Evolutionary conservation across 2,797 vertebrate genomes (phyloP).

Genomic region (Syngnathus rostellatus): DNA sequence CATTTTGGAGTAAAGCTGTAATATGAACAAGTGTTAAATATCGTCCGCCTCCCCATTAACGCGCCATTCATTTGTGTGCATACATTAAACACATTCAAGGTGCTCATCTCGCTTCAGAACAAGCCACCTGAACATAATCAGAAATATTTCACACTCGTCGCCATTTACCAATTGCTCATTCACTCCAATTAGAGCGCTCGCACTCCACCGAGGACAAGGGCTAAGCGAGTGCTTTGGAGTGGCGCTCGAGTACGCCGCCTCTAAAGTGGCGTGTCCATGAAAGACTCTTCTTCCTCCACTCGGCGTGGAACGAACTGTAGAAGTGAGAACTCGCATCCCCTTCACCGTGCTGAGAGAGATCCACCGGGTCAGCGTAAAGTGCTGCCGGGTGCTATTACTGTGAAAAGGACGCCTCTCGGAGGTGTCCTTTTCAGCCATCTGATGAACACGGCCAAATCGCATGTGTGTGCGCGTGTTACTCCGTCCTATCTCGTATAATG

Average conservation of each 20-base stretch:
- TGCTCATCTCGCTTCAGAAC: constrained; percentile 28
- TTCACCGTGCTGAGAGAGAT: constrained; percentile 56
- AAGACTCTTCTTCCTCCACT: constrained; percentile 60
- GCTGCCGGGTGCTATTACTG: constrained; percentile 64
- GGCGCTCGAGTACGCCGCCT: constrained; percentile 39
- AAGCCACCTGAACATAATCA: constrained; percentile 49
- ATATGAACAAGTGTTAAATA: background rate
- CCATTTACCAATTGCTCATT: constrained; percentile 51
- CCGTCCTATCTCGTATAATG: constrained; percentile 46
- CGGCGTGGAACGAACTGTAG: constrained; percentile 37
- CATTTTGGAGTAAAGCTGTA: background rate
- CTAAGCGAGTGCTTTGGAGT: constrained; percentile 56
- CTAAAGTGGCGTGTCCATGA: constrained; percentile 65
- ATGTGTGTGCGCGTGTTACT: constrained; percentile 30
- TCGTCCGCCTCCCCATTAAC: background rate
- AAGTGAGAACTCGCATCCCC: constrained; percentile 58
- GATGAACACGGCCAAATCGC: constrained; percentile 49
- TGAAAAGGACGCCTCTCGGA: constrained; percentile 65
- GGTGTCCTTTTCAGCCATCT: constrained; percentile 66
- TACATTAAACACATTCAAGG: constrained; percentile 8
- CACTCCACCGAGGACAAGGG: constrained; percentile 45
- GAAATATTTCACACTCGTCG: constrained; percentile 55
- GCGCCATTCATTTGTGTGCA: constrained; percentile 8
- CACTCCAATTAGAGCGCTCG: constrained; percentile 51
- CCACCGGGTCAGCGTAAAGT: constrained; percentile 58